Evolutionary conservation across 2,888 invertebrate genomes (phyloP).

Genomic region (Cryptus armator): DNA sequence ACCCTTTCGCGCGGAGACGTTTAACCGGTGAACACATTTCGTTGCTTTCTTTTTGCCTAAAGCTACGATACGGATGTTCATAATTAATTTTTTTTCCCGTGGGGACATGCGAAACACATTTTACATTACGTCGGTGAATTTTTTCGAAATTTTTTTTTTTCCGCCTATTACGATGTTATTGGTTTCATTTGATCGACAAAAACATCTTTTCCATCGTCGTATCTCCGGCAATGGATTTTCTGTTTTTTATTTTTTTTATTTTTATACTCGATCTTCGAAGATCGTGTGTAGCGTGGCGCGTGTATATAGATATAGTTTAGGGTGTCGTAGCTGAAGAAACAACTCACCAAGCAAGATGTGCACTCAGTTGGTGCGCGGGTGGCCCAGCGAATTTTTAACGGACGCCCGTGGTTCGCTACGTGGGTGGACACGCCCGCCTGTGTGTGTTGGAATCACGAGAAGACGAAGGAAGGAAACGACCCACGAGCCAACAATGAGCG

Average conservation of each 20-base stretch:
- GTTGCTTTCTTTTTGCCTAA: background rate
- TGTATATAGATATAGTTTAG: background rate
- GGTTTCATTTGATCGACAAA: too few species aligned
- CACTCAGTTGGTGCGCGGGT: constrained; percentile 62
- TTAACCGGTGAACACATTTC: background rate
- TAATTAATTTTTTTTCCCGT: too few species aligned
- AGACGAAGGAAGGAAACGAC: constrained; percentile 54
- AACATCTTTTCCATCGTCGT: background rate
- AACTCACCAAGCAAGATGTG: constrained; percentile 56
- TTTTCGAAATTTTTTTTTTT: too few species aligned
- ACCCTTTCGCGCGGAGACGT: background rate
- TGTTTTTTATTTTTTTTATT: background rate
- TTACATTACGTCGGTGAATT: too few species aligned
- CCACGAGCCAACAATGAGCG: constrained; percentile 58
- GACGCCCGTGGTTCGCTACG: constrained; percentile 57
- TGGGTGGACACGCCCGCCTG: constrained; percentile 65
- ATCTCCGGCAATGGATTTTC: background rate
- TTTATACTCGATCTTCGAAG: background rate
- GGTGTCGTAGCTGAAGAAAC: constrained; percentile 39
- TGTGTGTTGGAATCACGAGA: constrained; percentile 25
- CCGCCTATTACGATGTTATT: too few species aligned
- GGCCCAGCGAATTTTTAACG: constrained; percentile 62
- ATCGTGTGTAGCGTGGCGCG: background rate
- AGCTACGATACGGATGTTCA: too few species aligned
- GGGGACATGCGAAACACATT: too few species aligned